phyloP scores from a whole-genome alignment of 2,113 vertebrate species.

The Hypocryptadius cinnamomeus region DNA sequence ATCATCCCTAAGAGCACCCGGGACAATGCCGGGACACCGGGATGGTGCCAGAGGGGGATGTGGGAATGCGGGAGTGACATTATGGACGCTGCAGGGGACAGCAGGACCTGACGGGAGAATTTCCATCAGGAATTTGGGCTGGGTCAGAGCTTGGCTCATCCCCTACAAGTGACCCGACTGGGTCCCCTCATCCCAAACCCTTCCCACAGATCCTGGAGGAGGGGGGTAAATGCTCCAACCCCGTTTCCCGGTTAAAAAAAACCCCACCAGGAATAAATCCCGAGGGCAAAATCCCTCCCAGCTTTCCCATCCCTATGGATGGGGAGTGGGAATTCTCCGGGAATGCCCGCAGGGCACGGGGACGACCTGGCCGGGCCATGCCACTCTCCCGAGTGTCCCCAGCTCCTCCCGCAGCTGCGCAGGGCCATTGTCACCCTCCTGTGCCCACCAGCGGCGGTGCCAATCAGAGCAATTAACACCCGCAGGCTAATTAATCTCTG shows the following conservation, averaged over 20 bases:
- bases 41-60: neutral
- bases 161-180: neutral
- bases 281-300: neutral
- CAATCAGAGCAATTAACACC: neutral
- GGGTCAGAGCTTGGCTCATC: neutral
- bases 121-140: neutral
- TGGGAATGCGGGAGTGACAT: neutral
- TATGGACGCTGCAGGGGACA: neutral
- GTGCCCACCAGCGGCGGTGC: neutral
- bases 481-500: neutral
- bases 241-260: neutral
- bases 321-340: neutral
- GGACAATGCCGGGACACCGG: fast-evolving
- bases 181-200: neutral
- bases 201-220: neutral
- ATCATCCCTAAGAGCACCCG: neutral
- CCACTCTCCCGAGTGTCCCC: neutral
- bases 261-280: neutral
- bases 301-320: no score
- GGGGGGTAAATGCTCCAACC: neutral
- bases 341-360: neutral
- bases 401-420: neutral
- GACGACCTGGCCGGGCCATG: neutral
- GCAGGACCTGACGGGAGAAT: fast-evolving
- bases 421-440: neutral